Percentiles rank a stretch among this genome's conserved stretches.
These are phyloP conservation scores for Lacerta bilineata DNA, from an alignment of 2,797 vertebrate species.

Conservation along the genomic window DNA sequence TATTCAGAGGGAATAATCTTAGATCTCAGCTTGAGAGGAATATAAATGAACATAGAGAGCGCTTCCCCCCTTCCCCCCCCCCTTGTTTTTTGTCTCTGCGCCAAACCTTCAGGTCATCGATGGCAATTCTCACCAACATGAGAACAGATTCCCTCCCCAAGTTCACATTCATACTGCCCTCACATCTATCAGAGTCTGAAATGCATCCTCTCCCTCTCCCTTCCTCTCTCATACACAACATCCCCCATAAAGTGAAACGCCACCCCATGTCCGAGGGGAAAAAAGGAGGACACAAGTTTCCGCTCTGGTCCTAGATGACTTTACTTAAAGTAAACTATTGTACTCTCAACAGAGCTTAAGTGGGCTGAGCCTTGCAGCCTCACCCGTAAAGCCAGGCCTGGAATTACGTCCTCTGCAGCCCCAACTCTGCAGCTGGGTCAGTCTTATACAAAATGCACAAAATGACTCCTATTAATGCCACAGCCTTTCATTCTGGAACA, in stretches of 20 bases:
- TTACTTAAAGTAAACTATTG: neutral
- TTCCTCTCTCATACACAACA: too few relatives aligned
- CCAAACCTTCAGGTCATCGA: slow-evolving; percentile 15
- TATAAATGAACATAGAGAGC: slow-evolving; percentile 25
- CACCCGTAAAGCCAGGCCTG: too few relatives aligned
- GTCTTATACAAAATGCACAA: neutral
- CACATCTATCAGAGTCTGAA: neutral
- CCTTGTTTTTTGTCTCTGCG: neutral
- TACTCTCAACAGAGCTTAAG: neutral
- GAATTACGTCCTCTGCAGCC: neutral
- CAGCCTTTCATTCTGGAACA: slow-evolving; percentile 13
- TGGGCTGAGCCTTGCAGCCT: neutral
- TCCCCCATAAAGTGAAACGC: neutral
- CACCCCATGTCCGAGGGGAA: neutral
- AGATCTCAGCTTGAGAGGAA: slow-evolving; percentile 11
- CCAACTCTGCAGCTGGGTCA: neutral
- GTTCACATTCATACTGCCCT: neutral
- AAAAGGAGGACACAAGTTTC: neutral
- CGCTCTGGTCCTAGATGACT: too few relatives aligned
- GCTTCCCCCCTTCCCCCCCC: neutral
- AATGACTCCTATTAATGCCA: neutral
- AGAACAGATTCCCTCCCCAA: neutral
- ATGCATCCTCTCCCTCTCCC: neutral
- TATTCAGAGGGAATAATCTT: slow-evolving; percentile 14
- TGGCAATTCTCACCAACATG: slow-evolving; percentile 11